Percentiles rank a stretch among this genome's conserved stretches.
These are phyloP conservation scores for Lutjanus campechanus DNA, from an alignment of 2,797 vertebrate species.

Conservation along the genomic window DNA sequence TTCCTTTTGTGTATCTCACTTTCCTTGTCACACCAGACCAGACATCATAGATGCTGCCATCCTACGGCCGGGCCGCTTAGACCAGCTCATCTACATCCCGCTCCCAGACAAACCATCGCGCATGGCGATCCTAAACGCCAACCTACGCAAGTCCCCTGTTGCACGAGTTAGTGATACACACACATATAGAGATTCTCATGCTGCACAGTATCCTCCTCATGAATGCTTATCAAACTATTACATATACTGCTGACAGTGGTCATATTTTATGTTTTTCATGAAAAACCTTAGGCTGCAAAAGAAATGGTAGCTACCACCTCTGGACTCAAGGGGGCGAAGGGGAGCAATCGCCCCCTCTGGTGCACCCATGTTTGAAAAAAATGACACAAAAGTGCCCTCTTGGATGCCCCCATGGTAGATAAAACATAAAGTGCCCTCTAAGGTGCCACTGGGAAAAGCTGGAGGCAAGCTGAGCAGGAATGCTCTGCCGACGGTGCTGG, in stretches of 20 bases:
- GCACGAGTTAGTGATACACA: constrained; percentile 61
- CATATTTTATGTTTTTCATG: background rate
- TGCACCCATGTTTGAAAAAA: too few relatives aligned
- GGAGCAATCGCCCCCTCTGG: too few relatives aligned
- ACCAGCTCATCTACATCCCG: constrained; percentile 96
- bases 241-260: background rate
- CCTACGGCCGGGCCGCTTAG: constrained; percentile 93
- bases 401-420: too few relatives aligned
- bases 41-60: constrained; percentile 98
- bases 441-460: too few relatives aligned
- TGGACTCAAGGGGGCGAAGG: too few relatives aligned
- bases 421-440: too few relatives aligned
- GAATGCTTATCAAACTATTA: background rate
- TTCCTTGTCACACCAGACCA: constrained; percentile 78
- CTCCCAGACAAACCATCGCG: constrained; percentile 89
- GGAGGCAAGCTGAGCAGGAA: too few relatives aligned
- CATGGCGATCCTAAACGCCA: constrained; percentile 91
- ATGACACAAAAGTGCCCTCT: too few relatives aligned
- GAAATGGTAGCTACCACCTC: background rate
- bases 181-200: background rate
- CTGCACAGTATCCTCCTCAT: background rate
- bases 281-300: background rate
- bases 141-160: constrained; percentile 89
- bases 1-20: background rate
- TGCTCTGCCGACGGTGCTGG: too few relatives aligned